Base-by-base conservation (phyloP, 1,140 invertebrate species). In the Drosophila mauritiana region DNA sequence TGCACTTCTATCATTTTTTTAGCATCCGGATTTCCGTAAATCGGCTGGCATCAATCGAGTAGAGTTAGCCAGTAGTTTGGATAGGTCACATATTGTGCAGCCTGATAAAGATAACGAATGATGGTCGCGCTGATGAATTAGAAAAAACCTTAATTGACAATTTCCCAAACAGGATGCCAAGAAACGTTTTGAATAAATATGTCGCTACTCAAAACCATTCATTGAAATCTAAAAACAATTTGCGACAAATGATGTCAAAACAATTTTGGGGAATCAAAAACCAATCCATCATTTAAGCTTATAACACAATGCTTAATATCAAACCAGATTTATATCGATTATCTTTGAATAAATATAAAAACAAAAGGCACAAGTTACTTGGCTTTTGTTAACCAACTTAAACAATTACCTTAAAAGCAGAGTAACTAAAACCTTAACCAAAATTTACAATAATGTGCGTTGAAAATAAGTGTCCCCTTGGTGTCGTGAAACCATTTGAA, bases 401-500 rank as follows among this genome's bases (percentile, higher is more conserved):
- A 68, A 65, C 59, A 68, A 68, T 68, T 68, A 68, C 37, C 36
- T 12, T 52, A 52, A 65, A 45, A 52, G 59, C 64, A 10, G 36
- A 6, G 7, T 45, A 61, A 45, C 20, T 36, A 6, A 36, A 12
- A n/a, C 7, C 46, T n/a, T 15, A 73, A 62, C 42, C 55, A 25
- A 8, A 8, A 31, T 8, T 31, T 31, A 31, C 31, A 48, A 46
- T 69, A 34, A 56, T 49, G 20, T 48, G 42, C 59, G 27, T 6
- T 13, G 20, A 11, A 46, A 59, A n/a, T 34, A 52, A 72, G 46
- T 51, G 52, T 25, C 54, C 72, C 73, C 25, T 27, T 22, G 63
- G 62, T 62, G 82, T 46, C 55, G 55, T 86, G 82, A 86, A 85
- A 82, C 70, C 82, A 80, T 76, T 88, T 75, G 68, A 63, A 79